Base-by-base conservation (phyloP, 2,113 vertebrate species). In the Illadopsis cleaveri region DNA sequence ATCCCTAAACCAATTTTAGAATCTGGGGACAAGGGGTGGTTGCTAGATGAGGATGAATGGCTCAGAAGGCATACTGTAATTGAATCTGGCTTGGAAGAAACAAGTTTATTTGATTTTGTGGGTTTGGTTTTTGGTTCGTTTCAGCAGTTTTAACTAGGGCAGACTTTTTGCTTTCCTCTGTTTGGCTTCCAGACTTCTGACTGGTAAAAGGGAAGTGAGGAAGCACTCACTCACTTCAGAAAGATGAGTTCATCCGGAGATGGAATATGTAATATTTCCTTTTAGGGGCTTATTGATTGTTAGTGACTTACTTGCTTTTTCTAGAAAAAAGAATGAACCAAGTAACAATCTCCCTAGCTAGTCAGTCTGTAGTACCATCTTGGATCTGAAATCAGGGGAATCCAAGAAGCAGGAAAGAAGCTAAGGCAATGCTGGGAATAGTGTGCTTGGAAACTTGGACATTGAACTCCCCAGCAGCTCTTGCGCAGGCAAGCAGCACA, bases 251-350 rank as follows among this genome's bases (percentile, higher is more conserved):
- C 53, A 87, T 75, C 76, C 8, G 5, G 75, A 65, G 77, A 64
- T 35, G 5, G 8, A 91, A 75, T 66, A 88, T 85, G 57, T 73
- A 89, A 50, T 82, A 71, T 81, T 95, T 92, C 90, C 71, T 93
- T 92, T 86, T 77, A 89, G 53, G 27, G 33, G 50, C 44, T 89
- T 12, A 72, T 69, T 62, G 86, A 65, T 79, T 85, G 22, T 75
- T 69, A 54, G 37, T 19, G 25, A 86, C 35, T 86, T 73, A 47
- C 22, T 70, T 65, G 38, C 7, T 25, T 81, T 75, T 71, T 50
- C 54, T 25, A 57, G 15, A 21, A 53, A 62, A 91, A 62, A 14
- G 24, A 53, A 72, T 47, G 25, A 2, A 45, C 31, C 25, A 38
- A 94, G 38, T 58, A 81, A 47, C 28, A 45, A 9, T 42, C 12